A percentile compares a stretch with the other conserved stretches of the same genome.
Evolutionary conservation across 1,140 invertebrate genomes (phyloP).

Genomic region (Heterodera schachtii): DNA sequence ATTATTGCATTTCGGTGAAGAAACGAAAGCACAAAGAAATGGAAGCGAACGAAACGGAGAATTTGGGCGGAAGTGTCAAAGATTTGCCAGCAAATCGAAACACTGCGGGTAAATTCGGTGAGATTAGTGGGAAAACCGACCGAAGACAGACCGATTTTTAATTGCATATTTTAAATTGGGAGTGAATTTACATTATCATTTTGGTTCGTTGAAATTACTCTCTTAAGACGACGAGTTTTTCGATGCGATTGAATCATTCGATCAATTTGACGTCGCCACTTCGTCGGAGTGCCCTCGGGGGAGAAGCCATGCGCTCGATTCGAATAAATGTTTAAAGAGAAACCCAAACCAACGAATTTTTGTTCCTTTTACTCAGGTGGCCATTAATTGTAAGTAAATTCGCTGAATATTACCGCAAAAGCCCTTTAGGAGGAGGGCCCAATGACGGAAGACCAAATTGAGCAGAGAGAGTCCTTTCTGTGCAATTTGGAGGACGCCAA

Average conservation of each 20-base stretch:
- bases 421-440: constrained; percentile 78
- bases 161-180: too few relatives aligned
- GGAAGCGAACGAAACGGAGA: constrained; percentile 19
- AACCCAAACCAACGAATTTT: constrained; percentile 71
- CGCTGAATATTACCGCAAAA: neutral
- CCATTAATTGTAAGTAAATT: constrained; percentile 5
- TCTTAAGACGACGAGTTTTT: constrained; percentile 70
- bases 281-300: constrained; percentile 74
- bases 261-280: constrained; percentile 60
- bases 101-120: constrained; percentile 21
- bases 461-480: constrained; percentile 88
- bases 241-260: constrained; percentile 61
- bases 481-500: constrained; percentile 77
- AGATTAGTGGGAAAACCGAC: too few relatives aligned
- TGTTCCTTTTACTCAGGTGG: constrained; percentile 80
- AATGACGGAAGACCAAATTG: constrained; percentile 93
- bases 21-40: constrained; percentile 67
- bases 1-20: constrained; percentile 85
- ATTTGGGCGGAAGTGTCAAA: neutral
- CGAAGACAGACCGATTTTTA: too few relatives aligned
- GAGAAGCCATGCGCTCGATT: constrained; percentile 64
- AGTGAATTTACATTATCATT: too few relatives aligned
- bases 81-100: neutral
- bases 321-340: constrained; percentile 49
- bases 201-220: too few relatives aligned